These are phyloP conservation scores for Lanius collurio DNA, from an alignment of 2,113 vertebrate genomes.

Conservation along the genomic window DNA sequence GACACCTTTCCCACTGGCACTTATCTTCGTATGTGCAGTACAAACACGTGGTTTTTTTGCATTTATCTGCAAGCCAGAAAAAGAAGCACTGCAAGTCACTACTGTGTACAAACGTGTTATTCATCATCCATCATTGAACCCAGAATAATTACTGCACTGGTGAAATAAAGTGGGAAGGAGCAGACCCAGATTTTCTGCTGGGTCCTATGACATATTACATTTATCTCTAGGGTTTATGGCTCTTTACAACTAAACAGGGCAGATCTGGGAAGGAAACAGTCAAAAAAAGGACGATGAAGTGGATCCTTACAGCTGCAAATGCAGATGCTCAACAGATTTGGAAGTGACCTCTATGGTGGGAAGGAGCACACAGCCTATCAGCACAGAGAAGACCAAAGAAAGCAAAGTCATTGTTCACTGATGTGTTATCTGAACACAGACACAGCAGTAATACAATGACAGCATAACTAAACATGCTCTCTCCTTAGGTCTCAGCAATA, in stretches of 20 bases:
- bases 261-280: not conserved
- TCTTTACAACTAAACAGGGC: not conserved
- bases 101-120: not conserved
- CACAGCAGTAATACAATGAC: not conserved
- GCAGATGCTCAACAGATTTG: not conserved
- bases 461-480: not conserved
- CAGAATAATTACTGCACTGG: not conserved
- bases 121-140: not conserved
- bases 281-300: not conserved
- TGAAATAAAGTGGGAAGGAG: not conserved
- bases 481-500: not conserved
- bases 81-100: not conserved
- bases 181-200: not conserved
- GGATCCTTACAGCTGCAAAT: not conserved
- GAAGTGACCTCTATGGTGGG: not conserved
- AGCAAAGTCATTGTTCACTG: not conserved
- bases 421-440: rapidly evolving
- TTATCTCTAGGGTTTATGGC: not conserved
- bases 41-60: not conserved
- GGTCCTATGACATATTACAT: rapidly evolving
- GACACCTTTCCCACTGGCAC: rapidly evolving
- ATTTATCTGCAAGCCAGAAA: not conserved
- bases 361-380: not conserved
- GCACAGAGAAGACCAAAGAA: not conserved
- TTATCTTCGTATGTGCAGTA: not conserved